Evolutionary conservation across 2,888 invertebrate genomes (phyloP).

Genomic region (Platerodrilus igneus): DNA sequence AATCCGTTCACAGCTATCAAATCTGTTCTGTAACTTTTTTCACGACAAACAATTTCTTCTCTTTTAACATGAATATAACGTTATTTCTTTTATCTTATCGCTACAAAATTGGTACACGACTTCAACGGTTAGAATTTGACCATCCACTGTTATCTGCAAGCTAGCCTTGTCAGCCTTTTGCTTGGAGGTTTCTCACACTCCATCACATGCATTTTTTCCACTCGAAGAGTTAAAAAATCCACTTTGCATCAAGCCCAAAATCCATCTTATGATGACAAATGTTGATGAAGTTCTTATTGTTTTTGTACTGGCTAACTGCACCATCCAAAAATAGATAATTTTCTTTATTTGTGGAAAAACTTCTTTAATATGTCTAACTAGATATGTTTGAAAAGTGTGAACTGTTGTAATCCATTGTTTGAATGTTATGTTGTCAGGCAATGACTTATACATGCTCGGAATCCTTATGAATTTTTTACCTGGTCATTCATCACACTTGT

Average conservation of each 20-base stretch:
- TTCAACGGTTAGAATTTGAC: background rate
- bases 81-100: background rate
- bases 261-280: background rate
- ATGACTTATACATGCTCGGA: too few species aligned
- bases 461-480: too few species aligned
- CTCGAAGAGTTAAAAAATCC: background rate
- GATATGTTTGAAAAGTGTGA: too few species aligned
- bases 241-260: background rate
- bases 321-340: too few species aligned
- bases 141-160: background rate
- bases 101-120: background rate
- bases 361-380: too few species aligned
- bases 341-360: too few species aligned
- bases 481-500: too few species aligned
- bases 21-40: too few species aligned
- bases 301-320: background rate
- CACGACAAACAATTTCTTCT: background rate
- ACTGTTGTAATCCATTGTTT: too few species aligned
- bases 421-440: too few species aligned
- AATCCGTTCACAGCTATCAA: too few species aligned
- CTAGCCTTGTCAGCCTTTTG: background rate
- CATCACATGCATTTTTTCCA: constrained; percentile 5
- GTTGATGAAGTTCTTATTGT: constrained; percentile 2
- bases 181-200: background rate
- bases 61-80: background rate